A percentile compares a stretch with the other conserved stretches of the same genome.
Evolutionary conservation across 2,113 vertebrate genomes (phyloP).

Genomic region (Hippocampus guttulatus): DNA sequence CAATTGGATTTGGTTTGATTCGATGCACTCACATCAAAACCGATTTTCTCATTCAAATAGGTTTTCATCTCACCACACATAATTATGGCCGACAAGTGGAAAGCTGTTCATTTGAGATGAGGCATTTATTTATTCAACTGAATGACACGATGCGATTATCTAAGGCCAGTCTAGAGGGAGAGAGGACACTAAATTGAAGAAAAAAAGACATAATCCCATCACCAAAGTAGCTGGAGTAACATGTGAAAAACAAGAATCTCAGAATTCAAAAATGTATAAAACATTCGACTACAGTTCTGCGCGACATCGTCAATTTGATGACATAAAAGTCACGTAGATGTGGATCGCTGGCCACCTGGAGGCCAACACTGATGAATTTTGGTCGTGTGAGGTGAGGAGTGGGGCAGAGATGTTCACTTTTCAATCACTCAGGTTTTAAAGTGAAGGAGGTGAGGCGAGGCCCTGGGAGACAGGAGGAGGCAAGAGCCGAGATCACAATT

Average conservation of each 20-base stretch:
- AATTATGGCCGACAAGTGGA: too few species aligned
- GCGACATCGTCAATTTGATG: background rate
- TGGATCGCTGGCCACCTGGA: background rate
- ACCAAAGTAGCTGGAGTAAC: background rate
- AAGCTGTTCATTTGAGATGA: too few species aligned
- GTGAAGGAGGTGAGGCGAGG: constrained; percentile 26
- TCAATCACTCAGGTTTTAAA: constrained; percentile 39
- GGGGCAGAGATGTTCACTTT: constrained; percentile 19
- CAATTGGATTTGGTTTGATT: too few species aligned
- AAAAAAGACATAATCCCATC: background rate
- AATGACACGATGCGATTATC: background rate
- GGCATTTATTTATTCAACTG: too few species aligned
- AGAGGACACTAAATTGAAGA: background rate
- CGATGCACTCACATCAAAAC: too few species aligned
- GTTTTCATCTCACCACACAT: too few species aligned
- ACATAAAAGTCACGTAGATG: background rate
- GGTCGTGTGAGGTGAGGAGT: constrained; percentile 9
- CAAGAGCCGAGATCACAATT: constrained; percentile 63
- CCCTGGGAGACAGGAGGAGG: constrained; percentile 8
- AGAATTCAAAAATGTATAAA: background rate
- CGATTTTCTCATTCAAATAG: too few species aligned
- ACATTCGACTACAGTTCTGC: background rate
- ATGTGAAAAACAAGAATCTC: background rate
- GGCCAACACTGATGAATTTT: constrained; percentile 21
- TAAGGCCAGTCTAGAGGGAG: background rate